These are phyloP conservation scores for Sclerodermus sp. DNA, from an alignment of 2,888 invertebrate species.

Conservation along the genomic window DNA sequence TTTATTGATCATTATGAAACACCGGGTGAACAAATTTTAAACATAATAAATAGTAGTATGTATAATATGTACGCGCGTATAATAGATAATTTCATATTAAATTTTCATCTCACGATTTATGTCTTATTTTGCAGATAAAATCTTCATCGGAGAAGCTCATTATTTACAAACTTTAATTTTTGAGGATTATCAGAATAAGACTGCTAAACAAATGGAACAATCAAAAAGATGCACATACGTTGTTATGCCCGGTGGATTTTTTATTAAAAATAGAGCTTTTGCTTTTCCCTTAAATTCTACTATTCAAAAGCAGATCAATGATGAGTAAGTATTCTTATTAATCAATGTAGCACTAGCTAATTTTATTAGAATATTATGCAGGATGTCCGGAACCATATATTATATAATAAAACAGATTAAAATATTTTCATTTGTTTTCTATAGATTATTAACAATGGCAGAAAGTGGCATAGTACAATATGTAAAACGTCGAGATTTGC, in stretches of 20 bases:
- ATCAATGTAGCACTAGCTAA: background rate
- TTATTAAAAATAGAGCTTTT: slow-evolving; percentile 71
- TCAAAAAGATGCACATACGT: slow-evolving; percentile 75
- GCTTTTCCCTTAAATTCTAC: slow-evolving; percentile 69
- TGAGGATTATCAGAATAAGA: slow-evolving; percentile 68
- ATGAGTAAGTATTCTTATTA: slow-evolving; percentile 61
- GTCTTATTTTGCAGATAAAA: slow-evolving; percentile 28
- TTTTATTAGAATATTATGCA: background rate
- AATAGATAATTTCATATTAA: background rate
- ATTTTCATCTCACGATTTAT: too few relatives aligned
- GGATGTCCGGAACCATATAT: slow-evolving; percentile 5
- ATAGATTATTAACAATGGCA: slow-evolving; percentile 68
- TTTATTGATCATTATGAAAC: slow-evolving; percentile 16
- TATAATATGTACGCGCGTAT: too few relatives aligned
- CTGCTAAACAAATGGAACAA: slow-evolving; percentile 63
- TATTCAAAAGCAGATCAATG: slow-evolving; percentile 67
- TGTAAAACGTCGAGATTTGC: slow-evolving; percentile 66
- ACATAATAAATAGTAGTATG: slow-evolving; percentile 16
- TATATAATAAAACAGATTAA: slow-evolving; percentile 3
- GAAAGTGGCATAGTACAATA: slow-evolving; percentile 77
- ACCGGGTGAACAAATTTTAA: slow-evolving; percentile 15
- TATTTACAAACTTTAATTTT: slow-evolving; percentile 73
- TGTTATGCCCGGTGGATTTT: slow-evolving; percentile 69
- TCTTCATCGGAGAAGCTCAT: slow-evolving; percentile 72
- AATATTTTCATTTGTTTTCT: slow-evolving; percentile 24